Evolutionary conservation across 2,797 vertebrate genomes (phyloP).

Genomic region (Enteromius paludinosus): DNA sequence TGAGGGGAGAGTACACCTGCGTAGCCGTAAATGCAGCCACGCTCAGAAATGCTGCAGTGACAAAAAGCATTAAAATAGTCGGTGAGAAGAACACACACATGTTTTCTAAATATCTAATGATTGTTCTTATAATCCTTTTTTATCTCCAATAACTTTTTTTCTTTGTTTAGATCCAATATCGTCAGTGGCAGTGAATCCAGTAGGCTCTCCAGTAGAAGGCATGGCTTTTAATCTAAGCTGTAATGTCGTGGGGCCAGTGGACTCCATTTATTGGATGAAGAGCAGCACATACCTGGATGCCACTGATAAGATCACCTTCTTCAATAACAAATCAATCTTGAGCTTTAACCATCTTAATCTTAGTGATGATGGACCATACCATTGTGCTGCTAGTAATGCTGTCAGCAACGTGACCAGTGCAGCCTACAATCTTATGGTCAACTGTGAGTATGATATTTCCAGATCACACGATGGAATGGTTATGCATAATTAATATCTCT

Average conservation of each 20-base stretch:
- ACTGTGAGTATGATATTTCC: constrained; percentile 65
- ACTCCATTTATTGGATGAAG: constrained; percentile 69
- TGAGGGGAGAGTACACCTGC: constrained; percentile 72
- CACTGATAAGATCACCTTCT: constrained; percentile 53
- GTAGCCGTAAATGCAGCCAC: constrained; percentile 71
- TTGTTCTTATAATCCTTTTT: neutral
- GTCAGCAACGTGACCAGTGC: constrained; percentile 72
- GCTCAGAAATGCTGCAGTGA: constrained; percentile 52
- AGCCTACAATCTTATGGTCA: constrained; percentile 62
- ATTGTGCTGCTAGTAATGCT: constrained; percentile 69
- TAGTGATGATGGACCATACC: constrained; percentile 69
- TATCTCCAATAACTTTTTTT: neutral
- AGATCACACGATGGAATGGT: neutral
- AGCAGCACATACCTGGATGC: constrained; percentile 48
- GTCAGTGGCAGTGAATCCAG: constrained; percentile 50
- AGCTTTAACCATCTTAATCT: constrained; percentile 56
- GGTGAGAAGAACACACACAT: constrained; percentile 63
- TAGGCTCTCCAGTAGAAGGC: constrained; percentile 58
- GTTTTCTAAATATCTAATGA: neutral
- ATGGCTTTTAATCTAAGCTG: constrained; percentile 66
- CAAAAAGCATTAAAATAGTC: constrained; percentile 58
- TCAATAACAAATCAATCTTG: constrained; percentile 64
- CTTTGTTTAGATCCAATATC: constrained; percentile 65
- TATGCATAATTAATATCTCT: neutral
- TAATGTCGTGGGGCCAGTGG: constrained; percentile 56